phyloP scores from a whole-genome alignment of 2,797 vertebrate genomes.

The Potorous gilbertii region DNA sequence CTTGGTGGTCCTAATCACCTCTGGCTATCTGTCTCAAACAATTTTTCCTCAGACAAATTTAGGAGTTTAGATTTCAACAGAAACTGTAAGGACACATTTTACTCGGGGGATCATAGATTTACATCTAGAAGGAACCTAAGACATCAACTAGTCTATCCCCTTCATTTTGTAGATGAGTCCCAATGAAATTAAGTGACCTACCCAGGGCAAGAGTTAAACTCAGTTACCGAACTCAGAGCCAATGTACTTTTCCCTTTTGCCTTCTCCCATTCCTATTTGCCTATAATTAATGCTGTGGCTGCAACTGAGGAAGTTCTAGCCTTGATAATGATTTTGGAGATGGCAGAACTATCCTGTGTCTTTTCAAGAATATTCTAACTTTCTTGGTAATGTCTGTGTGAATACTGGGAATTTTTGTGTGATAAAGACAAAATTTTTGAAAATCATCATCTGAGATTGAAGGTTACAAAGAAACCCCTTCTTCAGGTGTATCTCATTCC shows the following conservation, averaged over 20 bases:
- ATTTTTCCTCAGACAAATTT: background rate
- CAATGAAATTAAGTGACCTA: background rate
- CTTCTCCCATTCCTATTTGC: background rate
- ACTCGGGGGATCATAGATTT: background rate
- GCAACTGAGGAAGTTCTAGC: background rate
- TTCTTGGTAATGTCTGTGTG: background rate
- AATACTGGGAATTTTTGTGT: background rate
- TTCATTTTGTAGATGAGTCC: background rate
- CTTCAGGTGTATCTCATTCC: background rate
- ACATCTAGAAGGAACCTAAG: background rate
- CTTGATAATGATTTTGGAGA: background rate
- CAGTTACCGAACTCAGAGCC: background rate
- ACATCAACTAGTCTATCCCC: background rate
- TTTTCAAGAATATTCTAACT: background rate
- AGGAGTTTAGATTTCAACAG: background rate
- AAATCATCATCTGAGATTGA: background rate
- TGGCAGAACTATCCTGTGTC: background rate
- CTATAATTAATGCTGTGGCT: background rate
- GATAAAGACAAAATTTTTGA: background rate
- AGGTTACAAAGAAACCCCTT: background rate
- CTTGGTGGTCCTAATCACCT: background rate
- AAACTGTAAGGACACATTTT: background rate
- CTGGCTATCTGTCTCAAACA: background rate
- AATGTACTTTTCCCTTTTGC: background rate
- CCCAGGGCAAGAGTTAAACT: background rate